Conservation (phyloP, 2,888 invertebrate genomes). For the Trichopoda pennipes region DNA sequence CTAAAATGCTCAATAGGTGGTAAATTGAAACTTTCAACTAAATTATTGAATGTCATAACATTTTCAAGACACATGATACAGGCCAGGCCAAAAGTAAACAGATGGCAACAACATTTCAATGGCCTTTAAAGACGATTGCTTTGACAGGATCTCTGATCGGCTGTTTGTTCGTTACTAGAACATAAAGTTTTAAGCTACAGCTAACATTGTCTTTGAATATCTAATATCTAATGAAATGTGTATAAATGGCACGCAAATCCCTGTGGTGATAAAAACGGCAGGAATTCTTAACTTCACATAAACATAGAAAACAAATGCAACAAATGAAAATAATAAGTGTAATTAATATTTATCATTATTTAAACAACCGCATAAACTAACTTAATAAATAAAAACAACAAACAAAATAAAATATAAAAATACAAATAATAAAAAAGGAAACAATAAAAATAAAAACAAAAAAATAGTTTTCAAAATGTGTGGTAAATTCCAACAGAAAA, state of each 20-base stretch:
- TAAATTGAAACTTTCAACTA: slow-evolving; percentile 72
- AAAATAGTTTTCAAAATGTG: neutral
- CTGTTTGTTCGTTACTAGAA: slow-evolving; percentile 15
- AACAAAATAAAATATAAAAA: too few species aligned
- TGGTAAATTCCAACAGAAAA: neutral
- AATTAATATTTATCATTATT: slow-evolving; percentile 68
- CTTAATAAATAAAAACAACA: neutral
- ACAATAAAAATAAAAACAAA: slow-evolving; percentile 39
- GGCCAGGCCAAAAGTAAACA: slow-evolving; percentile 24
- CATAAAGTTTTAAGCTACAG: neutral
- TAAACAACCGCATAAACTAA: slow-evolving; percentile 40
- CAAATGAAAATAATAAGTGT: slow-evolving; percentile 62
- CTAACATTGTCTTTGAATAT: slow-evolving; percentile 41
- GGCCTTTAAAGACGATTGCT: slow-evolving; percentile 51
- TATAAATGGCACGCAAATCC: slow-evolving; percentile 66
- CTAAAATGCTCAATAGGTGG: slow-evolving; percentile 67
- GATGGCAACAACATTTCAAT: slow-evolving; percentile 49
- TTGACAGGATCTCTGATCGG: slow-evolving; percentile 63
- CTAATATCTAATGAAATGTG: slow-evolving; percentile 55
- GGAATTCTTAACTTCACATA: slow-evolving; percentile 46
- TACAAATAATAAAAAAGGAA: neutral
- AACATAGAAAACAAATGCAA: slow-evolving; percentile 33
- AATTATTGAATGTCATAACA: slow-evolving; percentile 65
- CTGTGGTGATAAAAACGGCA: slow-evolving; percentile 59
- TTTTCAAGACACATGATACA: slow-evolving; percentile 27